phyloP scores from a whole-genome alignment of 2,113 vertebrate genomes.

The Sus scrofa region DNA sequence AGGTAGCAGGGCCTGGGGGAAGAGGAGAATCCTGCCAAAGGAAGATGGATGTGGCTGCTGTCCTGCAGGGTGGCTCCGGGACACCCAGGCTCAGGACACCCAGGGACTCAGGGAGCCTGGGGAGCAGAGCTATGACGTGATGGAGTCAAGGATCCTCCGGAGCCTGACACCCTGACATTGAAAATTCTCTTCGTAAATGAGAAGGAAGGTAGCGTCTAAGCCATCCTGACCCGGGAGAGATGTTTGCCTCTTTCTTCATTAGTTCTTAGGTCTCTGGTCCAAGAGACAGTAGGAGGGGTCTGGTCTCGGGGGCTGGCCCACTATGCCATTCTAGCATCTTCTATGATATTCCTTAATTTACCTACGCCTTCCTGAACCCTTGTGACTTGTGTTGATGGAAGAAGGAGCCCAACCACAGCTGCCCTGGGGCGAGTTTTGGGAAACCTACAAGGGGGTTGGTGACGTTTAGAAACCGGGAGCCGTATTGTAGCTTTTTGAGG shows the following conservation, averaged over 20 bases:
- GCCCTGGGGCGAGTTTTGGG: not conserved
- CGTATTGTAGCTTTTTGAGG: not conserved
- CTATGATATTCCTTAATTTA: not conserved
- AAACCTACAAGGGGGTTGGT: accelerated
- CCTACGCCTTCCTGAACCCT: not conserved
- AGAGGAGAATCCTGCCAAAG: not conserved
- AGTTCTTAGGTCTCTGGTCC: not conserved
- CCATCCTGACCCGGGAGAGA: too few species aligned
- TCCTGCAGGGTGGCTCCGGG: too few species aligned
- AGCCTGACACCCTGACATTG: accelerated
- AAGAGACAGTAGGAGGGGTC: accelerated
- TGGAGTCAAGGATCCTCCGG: accelerated
- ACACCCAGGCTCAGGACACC: accelerated
- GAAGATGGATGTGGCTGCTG: not conserved
- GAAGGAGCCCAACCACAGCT: not conserved
- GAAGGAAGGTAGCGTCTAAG: not conserved
- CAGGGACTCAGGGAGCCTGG: not conserved
- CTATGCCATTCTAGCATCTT: accelerated
- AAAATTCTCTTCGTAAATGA: not conserved
- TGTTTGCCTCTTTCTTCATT: not conserved
- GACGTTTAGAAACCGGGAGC: not conserved
- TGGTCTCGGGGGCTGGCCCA: accelerated
- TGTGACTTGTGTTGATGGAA: not conserved
- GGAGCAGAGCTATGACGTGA: accelerated
- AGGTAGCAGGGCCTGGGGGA: accelerated